Percentiles rank a stretch among this genome's conserved stretches.
These are phyloP conservation scores for Serilophus lunatus DNA, from an alignment of 2,113 vertebrate species.

Conservation along the genomic window DNA sequence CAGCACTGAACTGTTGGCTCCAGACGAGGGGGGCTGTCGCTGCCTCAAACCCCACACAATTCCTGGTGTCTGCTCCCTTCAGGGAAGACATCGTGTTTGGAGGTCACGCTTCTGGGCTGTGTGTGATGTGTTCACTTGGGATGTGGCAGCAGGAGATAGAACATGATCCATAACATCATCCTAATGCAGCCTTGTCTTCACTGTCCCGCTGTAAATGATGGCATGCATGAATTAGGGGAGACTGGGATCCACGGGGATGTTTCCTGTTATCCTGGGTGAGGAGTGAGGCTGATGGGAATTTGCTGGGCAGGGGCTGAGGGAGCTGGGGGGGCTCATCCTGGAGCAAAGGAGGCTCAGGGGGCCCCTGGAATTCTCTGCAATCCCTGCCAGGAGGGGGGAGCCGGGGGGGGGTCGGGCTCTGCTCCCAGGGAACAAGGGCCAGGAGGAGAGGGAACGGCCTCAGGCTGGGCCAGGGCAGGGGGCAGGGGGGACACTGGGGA, in stretches of 20 bases:
- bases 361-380: background rate
- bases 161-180: background rate
- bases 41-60: background rate
- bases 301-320: background rate
- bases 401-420: background rate
- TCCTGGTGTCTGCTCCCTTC: background rate
- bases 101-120: background rate
- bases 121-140: background rate
- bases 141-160: background rate
- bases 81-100: background rate
- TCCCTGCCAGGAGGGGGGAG: no score
- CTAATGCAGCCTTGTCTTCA: background rate
- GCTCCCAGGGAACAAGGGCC: background rate
- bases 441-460: background rate
- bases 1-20: background rate
- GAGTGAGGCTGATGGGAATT: background rate
- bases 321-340: background rate
- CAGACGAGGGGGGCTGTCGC: background rate
- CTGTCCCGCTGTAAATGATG: accelerated
- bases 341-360: background rate
- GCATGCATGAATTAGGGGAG: accelerated
- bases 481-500: no score
- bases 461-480: background rate
- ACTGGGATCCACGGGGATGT: background rate
- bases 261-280: background rate